Conservation (phyloP, 2,113 vertebrate species). For the Pteropus alecto region DNA sequence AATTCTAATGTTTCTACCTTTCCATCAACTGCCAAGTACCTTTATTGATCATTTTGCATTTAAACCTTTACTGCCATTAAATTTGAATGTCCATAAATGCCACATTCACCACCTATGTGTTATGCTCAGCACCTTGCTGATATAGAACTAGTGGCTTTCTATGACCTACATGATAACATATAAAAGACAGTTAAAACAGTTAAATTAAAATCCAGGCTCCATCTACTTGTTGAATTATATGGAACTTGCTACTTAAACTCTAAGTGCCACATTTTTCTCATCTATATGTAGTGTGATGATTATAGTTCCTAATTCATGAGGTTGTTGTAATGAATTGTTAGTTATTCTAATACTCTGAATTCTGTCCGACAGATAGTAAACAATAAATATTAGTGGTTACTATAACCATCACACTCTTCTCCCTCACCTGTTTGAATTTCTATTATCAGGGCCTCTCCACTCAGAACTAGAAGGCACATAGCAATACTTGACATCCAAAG, state of each 20-base stretch:
- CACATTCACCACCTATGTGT: neutral
- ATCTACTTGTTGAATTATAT: neutral
- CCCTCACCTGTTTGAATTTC: neutral
- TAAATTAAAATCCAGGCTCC: neutral
- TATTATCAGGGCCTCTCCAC: neutral
- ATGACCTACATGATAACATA: neutral
- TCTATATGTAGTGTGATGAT: neutral
- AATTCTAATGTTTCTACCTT: neutral
- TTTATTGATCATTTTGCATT: neutral
- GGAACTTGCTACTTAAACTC: neutral
- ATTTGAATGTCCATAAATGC: neutral
- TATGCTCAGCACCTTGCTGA: neutral
- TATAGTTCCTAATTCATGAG: neutral
- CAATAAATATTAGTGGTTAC: neutral
- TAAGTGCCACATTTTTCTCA: neutral
- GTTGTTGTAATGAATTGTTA: neutral
- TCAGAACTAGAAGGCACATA: neutral
- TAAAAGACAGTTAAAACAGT: no score
- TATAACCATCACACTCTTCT: neutral
- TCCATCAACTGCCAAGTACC: neutral
- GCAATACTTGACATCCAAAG: neutral
- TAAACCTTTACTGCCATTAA: neutral
- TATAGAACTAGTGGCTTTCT: neutral
- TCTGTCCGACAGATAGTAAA: neutral
- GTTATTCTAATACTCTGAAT: neutral